A percentile compares a stretch with the other conserved stretches of the same genome.
These are phyloP conservation scores for Molanna angustata DNA, from an alignment of 2,888 invertebrate species.

Conservation along the genomic window DNA sequence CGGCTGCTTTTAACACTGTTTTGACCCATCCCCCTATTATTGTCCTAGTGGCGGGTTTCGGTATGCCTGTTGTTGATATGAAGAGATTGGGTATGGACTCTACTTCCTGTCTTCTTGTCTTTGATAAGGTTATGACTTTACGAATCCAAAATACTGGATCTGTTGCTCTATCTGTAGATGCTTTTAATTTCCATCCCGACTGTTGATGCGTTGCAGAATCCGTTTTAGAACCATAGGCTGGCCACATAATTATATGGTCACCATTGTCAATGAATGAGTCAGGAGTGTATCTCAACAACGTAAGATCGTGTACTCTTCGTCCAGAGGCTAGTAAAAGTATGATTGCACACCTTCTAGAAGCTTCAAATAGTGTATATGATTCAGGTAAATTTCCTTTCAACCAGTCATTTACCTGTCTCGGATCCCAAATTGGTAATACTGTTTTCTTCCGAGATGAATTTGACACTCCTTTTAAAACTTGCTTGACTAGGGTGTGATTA, in stretches of 20 bases:
- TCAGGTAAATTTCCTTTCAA: background rate
- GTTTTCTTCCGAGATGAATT: constrained; percentile 1
- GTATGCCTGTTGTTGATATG: background rate
- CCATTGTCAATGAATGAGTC: constrained; percentile 1
- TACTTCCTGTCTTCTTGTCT: background rate
- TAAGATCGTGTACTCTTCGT: background rate
- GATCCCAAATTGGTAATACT: background rate
- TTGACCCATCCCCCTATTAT: constrained; percentile 12
- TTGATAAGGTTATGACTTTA: background rate
- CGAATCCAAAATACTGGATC: background rate
- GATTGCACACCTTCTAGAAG: background rate
- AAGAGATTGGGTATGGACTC: background rate
- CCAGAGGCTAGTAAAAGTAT: background rate
- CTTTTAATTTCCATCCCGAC: background rate
- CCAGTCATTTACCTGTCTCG: background rate
- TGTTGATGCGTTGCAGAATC: background rate
- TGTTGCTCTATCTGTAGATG: background rate
- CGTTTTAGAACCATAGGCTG: background rate
- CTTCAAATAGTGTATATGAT: background rate
- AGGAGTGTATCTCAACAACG: background rate
- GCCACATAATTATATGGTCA: constrained; percentile 2
- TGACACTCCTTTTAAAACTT: background rate
- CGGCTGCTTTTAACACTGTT: constrained; percentile 9
- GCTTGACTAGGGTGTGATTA: background rate
- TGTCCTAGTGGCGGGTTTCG: constrained; percentile 12